Evolutionary conservation across 2,888 invertebrate species (phyloP).

Genomic region (Scaptomyza tumidula): DNA sequence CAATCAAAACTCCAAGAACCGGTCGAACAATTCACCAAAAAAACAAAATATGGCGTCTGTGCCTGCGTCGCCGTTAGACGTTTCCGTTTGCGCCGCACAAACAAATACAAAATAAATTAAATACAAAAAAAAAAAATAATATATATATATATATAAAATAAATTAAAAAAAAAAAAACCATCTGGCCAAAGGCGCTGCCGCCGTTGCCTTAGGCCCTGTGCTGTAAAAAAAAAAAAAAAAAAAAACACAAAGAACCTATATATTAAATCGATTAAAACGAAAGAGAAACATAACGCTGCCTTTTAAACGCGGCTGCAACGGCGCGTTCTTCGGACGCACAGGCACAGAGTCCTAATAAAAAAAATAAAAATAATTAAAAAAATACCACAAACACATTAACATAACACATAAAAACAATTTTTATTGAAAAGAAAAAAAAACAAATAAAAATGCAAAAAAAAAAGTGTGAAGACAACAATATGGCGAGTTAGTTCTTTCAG

Average conservation of each 20-base stretch:
- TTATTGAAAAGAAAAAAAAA: slow-evolving; percentile 8
- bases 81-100: slow-evolving; percentile 32
- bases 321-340: slow-evolving; percentile 25
- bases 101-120: slow-evolving; percentile 21
- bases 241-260: neutral
- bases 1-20: slow-evolving; percentile 2
- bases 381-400: slow-evolving; percentile 10
- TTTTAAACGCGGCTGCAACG: slow-evolving; percentile 60
- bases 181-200: slow-evolving; percentile 32
- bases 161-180: slow-evolving; percentile 3
- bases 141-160: slow-evolving; percentile 1
- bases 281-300: slow-evolving; percentile 69
- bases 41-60: slow-evolving; percentile 25
- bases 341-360: slow-evolving; percentile 15
- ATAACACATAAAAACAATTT: slow-evolving; percentile 1
- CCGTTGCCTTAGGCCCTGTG: slow-evolving; percentile 44
- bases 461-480: slow-evolving; percentile 4
- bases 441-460: slow-evolving; percentile 8
- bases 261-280: slow-evolving; percentile 48
- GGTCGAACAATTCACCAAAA: slow-evolving; percentile 17
- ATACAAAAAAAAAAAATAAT: slow-evolving; percentile 5
- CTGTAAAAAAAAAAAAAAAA: slow-evolving; percentile 24
- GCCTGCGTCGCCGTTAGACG: slow-evolving; percentile 26
- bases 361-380: slow-evolving; percentile 5
- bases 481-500: slow-evolving; percentile 9